These are phyloP conservation scores for Chloroceryle inda DNA, from an alignment of 2,797 vertebrate species.

Conservation along the genomic window DNA sequence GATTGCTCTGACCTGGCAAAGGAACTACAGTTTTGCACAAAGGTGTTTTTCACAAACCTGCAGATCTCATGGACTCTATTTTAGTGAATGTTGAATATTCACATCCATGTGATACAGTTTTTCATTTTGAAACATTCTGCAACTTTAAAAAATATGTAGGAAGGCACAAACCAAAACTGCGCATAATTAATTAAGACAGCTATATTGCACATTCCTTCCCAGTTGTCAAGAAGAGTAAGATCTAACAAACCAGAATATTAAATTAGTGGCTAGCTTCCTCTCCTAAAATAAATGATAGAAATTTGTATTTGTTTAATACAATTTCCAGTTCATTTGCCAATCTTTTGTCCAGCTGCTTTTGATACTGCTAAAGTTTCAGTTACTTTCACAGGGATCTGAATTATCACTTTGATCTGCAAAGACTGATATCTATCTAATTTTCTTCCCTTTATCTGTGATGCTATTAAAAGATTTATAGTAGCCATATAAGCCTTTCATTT, in stretches of 20 bases:
- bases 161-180: background rate
- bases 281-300: background rate
- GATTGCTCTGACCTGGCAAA: background rate
- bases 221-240: background rate
- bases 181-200: background rate
- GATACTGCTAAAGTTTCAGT: slow-evolving; percentile 14
- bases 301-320: background rate
- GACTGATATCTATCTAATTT: slow-evolving; percentile 47
- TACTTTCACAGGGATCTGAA: slow-evolving; percentile 56
- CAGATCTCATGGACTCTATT: background rate
- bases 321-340: background rate
- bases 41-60: background rate
- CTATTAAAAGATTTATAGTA: slow-evolving; percentile 59
- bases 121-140: background rate
- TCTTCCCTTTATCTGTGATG: slow-evolving; percentile 52
- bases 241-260: background rate
- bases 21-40: background rate
- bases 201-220: background rate
- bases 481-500: slow-evolving; percentile 44
- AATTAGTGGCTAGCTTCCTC: background rate
- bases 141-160: background rate
- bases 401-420: slow-evolving; percentile 42
- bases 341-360: background rate
- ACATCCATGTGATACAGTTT: background rate
- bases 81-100: background rate